phyloP scores from a whole-genome alignment of 2,113 vertebrate genomes.

The Bettongia penicillata region DNA sequence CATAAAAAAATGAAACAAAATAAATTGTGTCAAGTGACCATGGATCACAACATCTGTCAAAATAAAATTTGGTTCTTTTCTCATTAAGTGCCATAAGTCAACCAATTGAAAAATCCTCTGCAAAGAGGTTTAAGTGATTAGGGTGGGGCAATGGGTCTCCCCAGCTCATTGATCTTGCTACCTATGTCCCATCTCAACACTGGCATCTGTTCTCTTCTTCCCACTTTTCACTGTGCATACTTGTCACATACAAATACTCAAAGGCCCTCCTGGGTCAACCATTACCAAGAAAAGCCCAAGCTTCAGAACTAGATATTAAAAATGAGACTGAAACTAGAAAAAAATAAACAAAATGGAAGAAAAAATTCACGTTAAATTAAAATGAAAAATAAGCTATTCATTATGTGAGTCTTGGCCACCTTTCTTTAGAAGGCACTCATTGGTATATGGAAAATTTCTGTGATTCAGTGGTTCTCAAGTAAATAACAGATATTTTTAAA shows the following conservation, averaged over 20 bases:
- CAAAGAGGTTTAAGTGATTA: background rate
- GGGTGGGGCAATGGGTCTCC: background rate
- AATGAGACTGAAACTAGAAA: background rate
- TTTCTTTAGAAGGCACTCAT: slow-evolving; percentile 44
- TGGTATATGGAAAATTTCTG: background rate
- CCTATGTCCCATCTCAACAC: background rate
- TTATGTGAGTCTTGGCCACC: background rate
- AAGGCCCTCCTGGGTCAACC: background rate
- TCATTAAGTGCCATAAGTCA: background rate
- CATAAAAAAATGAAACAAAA: slow-evolving; percentile 17
- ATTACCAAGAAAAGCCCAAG: background rate
- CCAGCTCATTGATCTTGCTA: background rate
- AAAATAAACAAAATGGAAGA: background rate
- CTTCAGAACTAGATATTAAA: background rate
- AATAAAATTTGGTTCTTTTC: background rate
- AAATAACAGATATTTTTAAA: slow-evolving; percentile 1
- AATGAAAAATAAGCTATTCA: background rate
- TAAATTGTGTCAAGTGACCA: background rate
- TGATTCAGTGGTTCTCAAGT: background rate
- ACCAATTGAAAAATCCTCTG: background rate
- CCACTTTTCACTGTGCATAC: background rate
- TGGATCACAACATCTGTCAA: background rate
- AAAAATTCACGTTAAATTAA: background rate
- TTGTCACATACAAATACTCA: background rate
- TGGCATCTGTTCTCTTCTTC: background rate